Percentiles rank a stretch among this genome's conserved stretches.
These are phyloP conservation scores for Eremobia ochroleuca DNA, from an alignment of 2,888 invertebrate species.

Conservation along the genomic window DNA sequence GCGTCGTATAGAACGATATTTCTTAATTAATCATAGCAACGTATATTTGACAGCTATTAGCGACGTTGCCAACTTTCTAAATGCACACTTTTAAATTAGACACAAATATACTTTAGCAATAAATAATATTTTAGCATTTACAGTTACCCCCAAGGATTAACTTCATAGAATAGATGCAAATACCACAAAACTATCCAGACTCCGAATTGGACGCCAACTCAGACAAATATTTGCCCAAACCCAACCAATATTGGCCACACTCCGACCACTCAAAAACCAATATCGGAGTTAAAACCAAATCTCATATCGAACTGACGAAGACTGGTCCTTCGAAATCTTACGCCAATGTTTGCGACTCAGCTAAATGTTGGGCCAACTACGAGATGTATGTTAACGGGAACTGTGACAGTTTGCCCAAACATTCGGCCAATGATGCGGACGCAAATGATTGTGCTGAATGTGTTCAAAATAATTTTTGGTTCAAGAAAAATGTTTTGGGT, in stretches of 20 bases:
- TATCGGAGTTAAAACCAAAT: slow-evolving; percentile 32
- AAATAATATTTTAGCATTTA: neutral
- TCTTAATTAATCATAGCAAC: neutral
- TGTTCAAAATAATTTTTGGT: slow-evolving; percentile 76
- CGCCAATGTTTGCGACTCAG: slow-evolving; percentile 61
- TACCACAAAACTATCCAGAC: slow-evolving; percentile 66
- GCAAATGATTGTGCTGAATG: slow-evolving; percentile 74
- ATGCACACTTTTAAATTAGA: neutral
- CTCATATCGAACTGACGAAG: slow-evolving; percentile 47
- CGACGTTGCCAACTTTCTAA: neutral
- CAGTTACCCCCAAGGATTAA: slow-evolving; percentile 71
- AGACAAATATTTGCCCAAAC: slow-evolving; percentile 59
- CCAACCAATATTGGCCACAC: slow-evolving; percentile 44
- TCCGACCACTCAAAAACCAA: slow-evolving; percentile 33
- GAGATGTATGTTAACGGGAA: slow-evolving; percentile 43
- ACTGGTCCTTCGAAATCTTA: slow-evolving; percentile 62
- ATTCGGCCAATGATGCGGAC: slow-evolving; percentile 62
- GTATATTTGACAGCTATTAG: neutral
- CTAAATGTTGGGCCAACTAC: slow-evolving; percentile 66
- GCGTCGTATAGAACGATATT: too few species aligned
- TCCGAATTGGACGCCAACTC: slow-evolving; percentile 67
- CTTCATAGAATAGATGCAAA: slow-evolving; percentile 79
- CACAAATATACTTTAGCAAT: neutral
- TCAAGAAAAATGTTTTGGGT: slow-evolving; percentile 64
- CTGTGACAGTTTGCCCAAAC: slow-evolving; percentile 44